phyloP scores from a whole-genome alignment of 2,113 vertebrate genomes.

The Vanacampus margaritifer region DNA sequence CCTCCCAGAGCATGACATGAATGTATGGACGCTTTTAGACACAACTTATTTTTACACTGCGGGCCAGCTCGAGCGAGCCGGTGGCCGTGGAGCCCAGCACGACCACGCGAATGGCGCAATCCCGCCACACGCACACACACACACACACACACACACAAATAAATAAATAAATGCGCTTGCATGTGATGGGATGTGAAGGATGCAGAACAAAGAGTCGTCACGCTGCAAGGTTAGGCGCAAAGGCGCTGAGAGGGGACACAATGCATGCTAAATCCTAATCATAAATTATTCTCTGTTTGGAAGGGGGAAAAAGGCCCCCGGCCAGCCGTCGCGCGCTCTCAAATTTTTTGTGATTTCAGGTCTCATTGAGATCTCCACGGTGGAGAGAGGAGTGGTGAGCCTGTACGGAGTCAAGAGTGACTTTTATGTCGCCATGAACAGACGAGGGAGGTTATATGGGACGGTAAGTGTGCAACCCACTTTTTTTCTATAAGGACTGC shows the following conservation, averaged over 20 bases:
- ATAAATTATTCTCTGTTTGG: neutral
- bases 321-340: neutral
- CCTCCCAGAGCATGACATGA: constrained; percentile 67
- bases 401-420: constrained; percentile 86
- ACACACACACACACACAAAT: neutral
- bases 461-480: constrained; percentile 78
- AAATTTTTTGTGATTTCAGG: constrained; percentile 66
- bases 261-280: neutral
- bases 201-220: constrained; percentile 65
- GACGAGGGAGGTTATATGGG: constrained; percentile 85
- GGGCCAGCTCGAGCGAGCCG: constrained; percentile 26
- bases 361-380: constrained; percentile 93
- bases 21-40: constrained; percentile 76
- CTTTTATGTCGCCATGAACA: constrained; percentile 91
- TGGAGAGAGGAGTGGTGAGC: constrained; percentile 91
- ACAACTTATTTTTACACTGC: constrained; percentile 76
- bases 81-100: neutral
- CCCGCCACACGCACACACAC: neutral
- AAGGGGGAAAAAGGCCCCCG: neutral
- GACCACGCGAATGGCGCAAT: constrained; percentile 4
- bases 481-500: neutral
- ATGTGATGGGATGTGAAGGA: constrained; percentile 39
- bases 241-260: constrained; percentile 28
- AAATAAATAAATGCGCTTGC: constrained; percentile 18
- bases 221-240: constrained; percentile 59